Evolutionary conservation across 2,113 vertebrate genomes (phyloP).

Genomic region (Nanorana parkeri): DNA sequence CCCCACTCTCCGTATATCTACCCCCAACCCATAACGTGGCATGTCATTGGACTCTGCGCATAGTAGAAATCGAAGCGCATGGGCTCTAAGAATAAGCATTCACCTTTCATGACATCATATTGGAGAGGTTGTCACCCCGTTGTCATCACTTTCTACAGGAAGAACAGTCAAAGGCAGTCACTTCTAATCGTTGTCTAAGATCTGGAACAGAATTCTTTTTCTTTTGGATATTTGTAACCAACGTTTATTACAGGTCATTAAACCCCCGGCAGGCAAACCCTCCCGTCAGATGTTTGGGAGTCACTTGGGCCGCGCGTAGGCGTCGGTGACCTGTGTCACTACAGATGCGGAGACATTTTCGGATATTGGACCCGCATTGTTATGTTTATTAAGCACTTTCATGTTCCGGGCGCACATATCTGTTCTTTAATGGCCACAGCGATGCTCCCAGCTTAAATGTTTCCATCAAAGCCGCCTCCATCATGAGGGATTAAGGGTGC

Average conservation of each 20-base stretch:
- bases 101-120: too few species aligned
- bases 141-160: background rate
- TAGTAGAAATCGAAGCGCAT: too few species aligned
- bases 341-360: background rate
- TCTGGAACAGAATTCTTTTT: background rate
- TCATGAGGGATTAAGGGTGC: background rate
- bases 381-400: background rate
- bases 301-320: background rate
- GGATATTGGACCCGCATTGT: background rate
- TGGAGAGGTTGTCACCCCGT: background rate
- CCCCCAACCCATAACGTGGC: too few species aligned
- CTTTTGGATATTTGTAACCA: background rate
- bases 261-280: background rate
- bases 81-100: too few species aligned
- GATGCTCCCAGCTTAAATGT: background rate
- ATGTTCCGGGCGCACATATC: background rate
- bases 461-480: background rate
- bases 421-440: background rate
- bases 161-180: background rate
- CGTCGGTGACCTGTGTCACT: background rate
- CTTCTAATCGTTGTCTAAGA: background rate
- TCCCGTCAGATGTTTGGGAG: background rate
- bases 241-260: background rate
- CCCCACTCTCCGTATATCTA: too few species aligned
- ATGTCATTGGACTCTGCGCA: too few species aligned